Evolutionary conservation across 2,113 vertebrate species (phyloP), one percentile per base, ranked within the genome.

Genomic region (Phylloscopus trochilus): DNA sequence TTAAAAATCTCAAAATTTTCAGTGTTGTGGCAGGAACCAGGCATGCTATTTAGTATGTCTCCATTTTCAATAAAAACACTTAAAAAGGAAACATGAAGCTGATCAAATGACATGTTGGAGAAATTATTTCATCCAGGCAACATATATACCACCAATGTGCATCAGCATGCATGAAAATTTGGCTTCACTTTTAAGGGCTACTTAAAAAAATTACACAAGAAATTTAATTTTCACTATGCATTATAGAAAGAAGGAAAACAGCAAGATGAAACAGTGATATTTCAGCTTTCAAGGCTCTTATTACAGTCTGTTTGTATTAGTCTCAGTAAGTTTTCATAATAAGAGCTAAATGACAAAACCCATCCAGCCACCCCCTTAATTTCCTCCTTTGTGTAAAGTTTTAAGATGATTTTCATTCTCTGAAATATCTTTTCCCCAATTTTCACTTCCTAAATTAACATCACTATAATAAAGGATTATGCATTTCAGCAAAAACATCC

Each of bases 301-400:
- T 84, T 85, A 39, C 12, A 85, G 15, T 35, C 58, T 76, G 46
- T 46, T 20, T 85, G 4, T 83, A 85, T 88, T 80, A 79, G 56
- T 80, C 70, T 88, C 82, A 59, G 55, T 44, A 67, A 68, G 17
- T 85, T 93, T 90, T 87, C 55, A 49, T 89, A 93, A 70, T 66
- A 82, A 56, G n/a, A 91, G 63, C 55, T 92, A 90, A 92, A 86
- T n/a, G 78, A 90, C 43, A 80, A 87, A 66, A 39, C 33, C 18
- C 58, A 89, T 75, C 24, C 77, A 82, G 59, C 26, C 58, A 49
- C 53, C 15, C 28, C 14, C 86, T 82, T 93, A 37, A 91, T 92
- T 93, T 96, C 84, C 69, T 92, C 62, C 28, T 64, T 82, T 80
- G 62, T 92, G 74, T 31, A 85, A 85, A 83, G 7, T 43, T 83